Evolutionary conservation across 2,888 invertebrate genomes (phyloP).

Genomic region (Galerucella calmariensis): DNA sequence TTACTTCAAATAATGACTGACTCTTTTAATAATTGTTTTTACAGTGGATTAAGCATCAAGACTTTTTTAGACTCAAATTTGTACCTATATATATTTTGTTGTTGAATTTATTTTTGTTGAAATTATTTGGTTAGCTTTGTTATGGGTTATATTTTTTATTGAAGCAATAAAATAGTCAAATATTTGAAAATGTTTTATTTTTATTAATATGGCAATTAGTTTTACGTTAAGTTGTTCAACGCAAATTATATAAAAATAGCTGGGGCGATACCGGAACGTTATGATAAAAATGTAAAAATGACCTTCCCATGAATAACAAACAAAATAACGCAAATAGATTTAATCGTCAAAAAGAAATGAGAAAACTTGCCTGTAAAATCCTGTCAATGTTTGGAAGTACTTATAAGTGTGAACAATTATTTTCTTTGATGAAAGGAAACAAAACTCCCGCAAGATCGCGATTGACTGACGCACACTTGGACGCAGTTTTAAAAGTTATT

Average conservation of each 20-base stretch:
- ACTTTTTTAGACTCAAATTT: slow-evolving; percentile 8
- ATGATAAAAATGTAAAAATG: too few relatives aligned
- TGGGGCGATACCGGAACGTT: too few relatives aligned
- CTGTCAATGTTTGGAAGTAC: background rate
- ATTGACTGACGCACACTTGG: background rate
- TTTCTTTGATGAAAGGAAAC: background rate
- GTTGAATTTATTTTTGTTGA: background rate
- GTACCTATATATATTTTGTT: slow-evolving; percentile 9
- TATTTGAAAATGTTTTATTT: background rate
- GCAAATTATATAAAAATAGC: too few relatives aligned
- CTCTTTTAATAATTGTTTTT: slow-evolving; percentile 3
- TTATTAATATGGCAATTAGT: background rate
- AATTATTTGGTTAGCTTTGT: slow-evolving; percentile 10
- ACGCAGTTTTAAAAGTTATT: too few relatives aligned
- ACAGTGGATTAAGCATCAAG: slow-evolving; percentile 4
- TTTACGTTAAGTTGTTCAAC: too few relatives aligned
- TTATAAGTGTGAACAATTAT: background rate
- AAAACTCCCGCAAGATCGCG: background rate
- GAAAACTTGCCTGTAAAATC: background rate
- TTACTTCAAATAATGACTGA: background rate
- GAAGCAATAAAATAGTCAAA: slow-evolving; percentile 6
- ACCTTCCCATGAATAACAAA: too few relatives aligned
- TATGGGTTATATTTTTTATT: slow-evolving; percentile 15
- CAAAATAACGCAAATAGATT: too few relatives aligned
- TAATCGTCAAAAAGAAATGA: too few relatives aligned